Base-by-base conservation (phyloP, 37 sponge, comb jelly and placozoan species). In the Tethya wilhelma region DNA sequence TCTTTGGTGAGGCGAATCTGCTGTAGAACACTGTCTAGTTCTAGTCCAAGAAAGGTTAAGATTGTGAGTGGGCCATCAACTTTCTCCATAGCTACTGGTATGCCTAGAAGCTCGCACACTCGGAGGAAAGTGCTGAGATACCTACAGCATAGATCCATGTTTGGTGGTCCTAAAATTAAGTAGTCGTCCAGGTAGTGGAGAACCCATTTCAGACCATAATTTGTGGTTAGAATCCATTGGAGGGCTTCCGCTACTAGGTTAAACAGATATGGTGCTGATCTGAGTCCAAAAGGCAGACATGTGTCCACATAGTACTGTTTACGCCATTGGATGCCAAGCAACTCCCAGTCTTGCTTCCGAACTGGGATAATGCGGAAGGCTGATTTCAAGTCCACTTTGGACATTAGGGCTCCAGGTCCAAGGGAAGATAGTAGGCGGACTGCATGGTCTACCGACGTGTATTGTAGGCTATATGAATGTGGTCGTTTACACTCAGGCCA, bases 101-200 rank as follows among this genome's bases (percentile, higher is more conserved):
- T 14, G 38, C 79, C 79, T 34, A 79, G 59, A 22, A 30, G 33
- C 17, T n/a, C 26, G 42, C 78, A 78, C 30, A 78, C 44, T 25
- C 36, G 28, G 17, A 64, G 78, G 31, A 32, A 45, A 6, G 28
- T 41, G 6, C 6, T 30, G 38, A 67, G 9, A 12, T 4, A 9
- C 40, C 34, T 8, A 4, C 40, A 12, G 68, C 68, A 67, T 30
- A 9, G 11, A 8, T 8, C 14, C 9, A 9, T 29, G 32, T 0
- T 28, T 37, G 33, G 85, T 31, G 33, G 85, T 29, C 7, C 86
- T 42, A 38, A 36, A 25, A 57, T 40, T 34, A 83, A 42, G 56
- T 39, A 83, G 37, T 83, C 76, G 37, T 83, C 84, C 69, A 83
- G 69, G 68, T 65, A 83, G 58, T 83, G 84, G n/a, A 74, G 28